Base-by-base conservation (phyloP, 2,113 vertebrate genomes). In the Nesogale talazaci region DNA sequence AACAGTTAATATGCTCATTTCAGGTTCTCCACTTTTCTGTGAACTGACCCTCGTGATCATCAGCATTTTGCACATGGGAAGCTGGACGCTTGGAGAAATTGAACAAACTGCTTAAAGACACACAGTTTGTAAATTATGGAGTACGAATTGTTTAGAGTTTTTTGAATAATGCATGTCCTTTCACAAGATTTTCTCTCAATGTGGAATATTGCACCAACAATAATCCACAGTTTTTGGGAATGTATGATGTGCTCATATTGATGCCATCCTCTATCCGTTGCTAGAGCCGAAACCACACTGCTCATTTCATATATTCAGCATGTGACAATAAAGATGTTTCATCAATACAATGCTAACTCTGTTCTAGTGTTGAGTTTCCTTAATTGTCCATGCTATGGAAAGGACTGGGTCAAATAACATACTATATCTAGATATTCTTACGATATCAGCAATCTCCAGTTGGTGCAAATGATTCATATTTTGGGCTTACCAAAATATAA, bases 81-180 rank as follows among this genome's bases (percentile, higher is more conserved):
- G 20, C 70, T 7, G 29, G 78, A 90, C 63, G 23, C 70, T 87
- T 92, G 75, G 34, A 92, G 82, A 92, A 86, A 59, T 36, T n/a
- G n/a, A 84, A 29, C 36, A 87, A 86, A 83, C 59, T 82, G 63
- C 77, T 22, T 15, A 19, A 74, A 94, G 78, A 77, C 52, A 72
- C 57, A 88, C 81, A 81, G 56, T 72, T 92, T 88, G 46, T 67
- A 76, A 89, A 52, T 34, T 29, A 77, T 78, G 40, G 87, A 86
- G 46, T 78, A 91, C 91, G 56, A 59, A 83, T 42, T 94, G 96
- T n/a, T n/a, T 77, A 89, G 34, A 17, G 27, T 94, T 84, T 88
- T 17, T 89, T 46, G 23, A 87, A 67, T 72, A 89, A 81, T 78
- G 27, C 83, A n/a, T 72, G 17, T 4, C 10, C 8, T 83, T 86